Evolutionary conservation across 2,113 vertebrate species (phyloP).

Genomic region (Ceyx margarethae): DNA sequence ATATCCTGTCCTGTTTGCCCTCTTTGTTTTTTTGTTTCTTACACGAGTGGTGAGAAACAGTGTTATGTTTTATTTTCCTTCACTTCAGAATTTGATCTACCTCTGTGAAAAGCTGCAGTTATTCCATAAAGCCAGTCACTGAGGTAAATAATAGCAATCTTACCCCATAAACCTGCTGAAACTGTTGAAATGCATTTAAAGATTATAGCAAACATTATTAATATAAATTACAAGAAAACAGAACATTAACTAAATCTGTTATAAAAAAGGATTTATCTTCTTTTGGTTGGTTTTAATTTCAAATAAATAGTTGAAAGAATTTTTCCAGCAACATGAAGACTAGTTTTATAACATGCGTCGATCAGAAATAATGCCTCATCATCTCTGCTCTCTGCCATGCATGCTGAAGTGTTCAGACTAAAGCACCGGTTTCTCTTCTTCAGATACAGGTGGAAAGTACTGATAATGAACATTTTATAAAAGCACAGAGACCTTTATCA

Average conservation of each 20-base stretch:
- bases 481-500: slow-evolving; percentile 10
- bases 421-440: neutral
- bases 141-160: slow-evolving; percentile 67
- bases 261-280: neutral
- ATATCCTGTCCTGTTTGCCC: neutral
- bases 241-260: slow-evolving; percentile 41
- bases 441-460: neutral
- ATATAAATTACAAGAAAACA: slow-evolving; percentile 34
- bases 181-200: slow-evolving; percentile 65
- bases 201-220: slow-evolving; percentile 62
- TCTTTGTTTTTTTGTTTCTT: neutral
- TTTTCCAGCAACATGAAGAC: neutral
- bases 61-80: slow-evolving; percentile 30
- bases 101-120: slow-evolving; percentile 43
- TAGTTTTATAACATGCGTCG: slow-evolving; percentile 27
- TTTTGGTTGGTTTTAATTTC: slow-evolving; percentile 41
- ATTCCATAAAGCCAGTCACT: slow-evolving; percentile 61
- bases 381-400: neutral
- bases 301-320: slow-evolving; percentile 39
- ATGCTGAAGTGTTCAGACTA: neutral
- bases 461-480: slow-evolving; percentile 44
- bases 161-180: slow-evolving; percentile 69
- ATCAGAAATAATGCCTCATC: neutral
- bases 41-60: neutral
- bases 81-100: slow-evolving; percentile 46